Base-by-base conservation (phyloP, 2,888 invertebrate genomes). In the Cephalotes varians region DNA sequence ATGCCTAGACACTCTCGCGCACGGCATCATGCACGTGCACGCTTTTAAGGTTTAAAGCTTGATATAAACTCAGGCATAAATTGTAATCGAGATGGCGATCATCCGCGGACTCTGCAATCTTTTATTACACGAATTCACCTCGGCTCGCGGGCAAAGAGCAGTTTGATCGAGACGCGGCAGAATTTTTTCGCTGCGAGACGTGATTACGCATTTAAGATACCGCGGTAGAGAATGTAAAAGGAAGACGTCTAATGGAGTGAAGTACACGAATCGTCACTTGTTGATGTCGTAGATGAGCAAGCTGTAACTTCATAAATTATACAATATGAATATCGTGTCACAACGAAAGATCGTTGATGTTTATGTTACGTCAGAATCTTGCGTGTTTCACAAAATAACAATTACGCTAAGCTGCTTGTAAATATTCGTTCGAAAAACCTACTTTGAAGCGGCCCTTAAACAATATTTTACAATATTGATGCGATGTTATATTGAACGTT, bases 41-140 rank as follows among this genome's bases (percentile, higher is more conserved):
- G 64, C 49, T 71, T 62, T 69, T 69, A 51, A 79, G 31, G 47
- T 37, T 71, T 40, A 60, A 60, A 73, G 56, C 51, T 81, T 67
- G 81, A 83, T 58, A 74, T 58, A 81, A 83, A 73, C 69, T 81
- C 54, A 40, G 49, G 62, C 76, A 44, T 84, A 84, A 84, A 84
- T 84, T 84, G 69, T 69, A 84, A 74, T 84, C 81, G 84, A 76
- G 76, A 84, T 76, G 74, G 81, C 54, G 62, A 51, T 44, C 62
- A 54, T 76, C 71, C n/a, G 25, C 51, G 25, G 60, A 37, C 69
- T 37, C 69, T 47, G 47, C 44, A 77, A 77, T 72, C 82, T 56
- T 72, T 82, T 71, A 82, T 84, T 84, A 74, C 60, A 25, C 28
- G 40, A 54, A 67, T 69, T 76, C 37, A 67, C 69, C 40, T 51